Evolutionary conservation across 1,140 invertebrate species (phyloP), one percentile per base, ranked within the genome.

Genomic region (Scaptomyza montana): DNA sequence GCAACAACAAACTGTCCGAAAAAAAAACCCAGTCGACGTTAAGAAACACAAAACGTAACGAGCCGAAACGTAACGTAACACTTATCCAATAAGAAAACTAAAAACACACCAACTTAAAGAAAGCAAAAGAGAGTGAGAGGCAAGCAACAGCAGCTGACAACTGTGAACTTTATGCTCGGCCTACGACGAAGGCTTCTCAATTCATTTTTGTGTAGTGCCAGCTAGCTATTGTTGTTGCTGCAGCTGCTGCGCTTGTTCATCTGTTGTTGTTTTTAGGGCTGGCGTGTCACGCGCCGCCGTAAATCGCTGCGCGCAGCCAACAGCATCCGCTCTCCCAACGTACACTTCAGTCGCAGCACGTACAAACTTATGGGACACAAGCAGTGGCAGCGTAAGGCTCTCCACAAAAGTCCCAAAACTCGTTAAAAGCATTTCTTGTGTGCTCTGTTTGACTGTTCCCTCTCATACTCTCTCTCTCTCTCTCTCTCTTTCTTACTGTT

Each of bases 341-440:
- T n/a, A 39, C 28, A 16, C 33, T 36, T n/a, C 46, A 36, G 47
- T 30, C 21, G 45, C 33, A 66, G 68, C 80, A 84, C 80, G 80
- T 84, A 82, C 57, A 60, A 85, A 85, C 77, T 75, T 80, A 80
- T 74, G 57, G 47, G 68, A 60, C 47, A 51, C 54, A 54, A 30
- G 65, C n/a, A 53, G 51, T 13, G 9, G 30, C 13, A 54, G 39
- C 39, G 51, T 59, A 60, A 45, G 16, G 19, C 36, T 12, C 4
- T 25, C 3, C n/a, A n/a, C 39, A 43, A n/a, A 9, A 63, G 50
- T 77, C 80, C 80, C 80, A 85, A 78, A 84, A 84, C 80, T 84
- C 80, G 80, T 84, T 84, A 84, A 80, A 80, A 77, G 60, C 54
- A 64, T 57, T 85, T 79, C 73, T 73, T 79, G 55, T 82, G 77